Evolutionary conservation across 2,888 invertebrate species (phyloP).

Genomic region (Chydorus sphaericus): DNA sequence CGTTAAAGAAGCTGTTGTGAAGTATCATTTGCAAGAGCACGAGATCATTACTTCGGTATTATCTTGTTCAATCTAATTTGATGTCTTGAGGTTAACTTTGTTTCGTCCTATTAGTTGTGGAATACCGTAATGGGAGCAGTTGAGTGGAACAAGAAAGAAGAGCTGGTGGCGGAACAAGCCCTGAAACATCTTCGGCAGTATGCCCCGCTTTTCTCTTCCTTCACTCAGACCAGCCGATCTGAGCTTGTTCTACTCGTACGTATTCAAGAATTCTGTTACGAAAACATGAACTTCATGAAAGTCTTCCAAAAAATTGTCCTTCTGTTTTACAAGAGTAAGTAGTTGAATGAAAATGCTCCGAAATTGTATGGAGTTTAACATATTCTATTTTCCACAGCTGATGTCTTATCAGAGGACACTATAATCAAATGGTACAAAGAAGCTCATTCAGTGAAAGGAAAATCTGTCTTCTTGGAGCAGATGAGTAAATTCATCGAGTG

Average conservation of each 20-base stretch:
- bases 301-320: conserved; percentile 94
- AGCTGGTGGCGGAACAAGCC: conserved; percentile 88
- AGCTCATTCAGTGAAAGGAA: conserved; percentile 82
- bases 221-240: conserved; percentile 69
- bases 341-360: not conserved
- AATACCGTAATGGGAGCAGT: conserved; percentile 85
- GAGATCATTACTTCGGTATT: conserved; percentile 72
- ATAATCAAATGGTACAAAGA: conserved; percentile 95
- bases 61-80: not conserved
- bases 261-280: conserved; percentile 95
- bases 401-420: conserved; percentile 86
- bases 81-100: conserved; percentile 9
- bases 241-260: conserved; percentile 78
- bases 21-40: conserved; percentile 73
- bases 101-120: conserved; percentile 53
- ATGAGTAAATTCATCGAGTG: conserved; percentile 96
- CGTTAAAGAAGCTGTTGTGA: conserved; percentile 68
- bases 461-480: conserved; percentile 94
- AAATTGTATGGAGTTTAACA: not conserved
- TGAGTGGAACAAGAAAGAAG: conserved; percentile 98
- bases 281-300: conserved; percentile 98
- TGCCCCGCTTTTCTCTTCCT: conserved; percentile 70
- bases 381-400: conserved; percentile 39
- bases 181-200: conserved; percentile 67
- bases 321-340: conserved; percentile 78